Evolutionary conservation across 2,113 vertebrate species (phyloP).

Genomic region (Polypterus bichir): DNA sequence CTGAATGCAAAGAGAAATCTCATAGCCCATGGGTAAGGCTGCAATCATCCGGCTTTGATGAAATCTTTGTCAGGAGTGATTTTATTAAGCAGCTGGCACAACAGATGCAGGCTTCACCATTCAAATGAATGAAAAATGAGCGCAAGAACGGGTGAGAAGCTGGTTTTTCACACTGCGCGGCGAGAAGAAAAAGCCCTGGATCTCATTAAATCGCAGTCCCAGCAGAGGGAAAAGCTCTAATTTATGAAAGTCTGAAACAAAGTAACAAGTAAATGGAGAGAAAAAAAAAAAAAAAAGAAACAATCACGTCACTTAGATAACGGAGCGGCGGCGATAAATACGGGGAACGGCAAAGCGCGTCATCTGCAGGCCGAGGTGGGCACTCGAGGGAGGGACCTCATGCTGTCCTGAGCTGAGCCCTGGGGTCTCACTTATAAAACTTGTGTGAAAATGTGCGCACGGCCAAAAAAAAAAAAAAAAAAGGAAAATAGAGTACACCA

Average conservation of each 20-base stretch:
- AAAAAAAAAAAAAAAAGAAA: not conserved
- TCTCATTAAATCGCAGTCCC: not conserved
- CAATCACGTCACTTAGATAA: not conserved
- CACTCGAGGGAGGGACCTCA: too few species aligned
- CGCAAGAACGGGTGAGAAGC: constrained; percentile 6
- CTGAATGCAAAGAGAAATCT: constrained; percentile 11
- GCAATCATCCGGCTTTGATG: not conserved
- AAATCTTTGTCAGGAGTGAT: not conserved
- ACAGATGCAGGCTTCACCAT: constrained; percentile 13
- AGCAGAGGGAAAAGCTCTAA: not conserved
- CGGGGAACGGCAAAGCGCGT: too few species aligned
- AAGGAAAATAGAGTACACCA: too few species aligned
- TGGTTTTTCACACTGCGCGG: constrained; percentile 10
- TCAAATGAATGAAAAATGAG: constrained; percentile 10
- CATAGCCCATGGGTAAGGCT: constrained; percentile 14
- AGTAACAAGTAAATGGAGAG: not conserved
- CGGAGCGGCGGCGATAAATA: too few species aligned
- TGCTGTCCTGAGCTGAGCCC: too few species aligned
- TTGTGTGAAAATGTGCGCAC: too few species aligned
- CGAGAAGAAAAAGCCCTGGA: too few species aligned
- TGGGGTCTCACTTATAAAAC: too few species aligned
- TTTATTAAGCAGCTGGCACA: not conserved
- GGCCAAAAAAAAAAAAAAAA: too few species aligned
- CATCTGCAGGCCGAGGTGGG: too few species aligned
- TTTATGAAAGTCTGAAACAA: constrained; percentile 1